Evolutionary conservation across 2,888 invertebrate genomes (phyloP), one percentile per base, ranked within the genome.

Genomic region (Sipha maydis): DNA sequence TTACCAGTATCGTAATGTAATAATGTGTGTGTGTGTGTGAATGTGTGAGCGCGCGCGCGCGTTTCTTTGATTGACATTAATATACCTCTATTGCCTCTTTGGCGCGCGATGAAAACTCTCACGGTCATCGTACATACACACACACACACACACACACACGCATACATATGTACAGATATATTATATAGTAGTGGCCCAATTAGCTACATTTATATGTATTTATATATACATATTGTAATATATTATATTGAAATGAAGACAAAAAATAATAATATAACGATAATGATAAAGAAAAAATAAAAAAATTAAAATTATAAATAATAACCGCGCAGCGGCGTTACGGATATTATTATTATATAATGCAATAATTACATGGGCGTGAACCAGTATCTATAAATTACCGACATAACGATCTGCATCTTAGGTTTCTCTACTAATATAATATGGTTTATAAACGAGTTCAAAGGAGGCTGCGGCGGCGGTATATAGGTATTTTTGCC

Each of bases 381-480:
- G 88, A 82, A 82, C 88, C 82, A 41, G 80, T 88, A 75, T 88
- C 88, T 88, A 88, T 88, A 88, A 88, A 88, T 88, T 88, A 88
- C 80, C 41, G 80, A 71, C 88, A 82, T 82, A 82, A 88, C 88
- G 80, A 88, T 88, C 88, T 80, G 80, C 80, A 80, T 67, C 88
- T 77, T 61, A 75, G 80, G 88, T 88, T 86, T 88, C 88, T 88
- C 88, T 88, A 56, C 79, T 86, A 86, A 76, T 28, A 84, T 77
- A 77, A 69, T 76, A 76, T 83, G 75, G 48, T 48, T 28, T 69
- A 78, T 61, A 80, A 80, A 86, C 73, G 86, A 80, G 80, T 86
- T 86, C 86, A 86, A 86, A 86, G 73, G 79, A 86, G 86, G 80
- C 86, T 73, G 86, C 31, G 8, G 86, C 48, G 67, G 78, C 38